Evolutionary conservation across 2,888 invertebrate species (phyloP), one percentile per base, ranked within the genome.

Genomic region (Xylocampa areola): DNA sequence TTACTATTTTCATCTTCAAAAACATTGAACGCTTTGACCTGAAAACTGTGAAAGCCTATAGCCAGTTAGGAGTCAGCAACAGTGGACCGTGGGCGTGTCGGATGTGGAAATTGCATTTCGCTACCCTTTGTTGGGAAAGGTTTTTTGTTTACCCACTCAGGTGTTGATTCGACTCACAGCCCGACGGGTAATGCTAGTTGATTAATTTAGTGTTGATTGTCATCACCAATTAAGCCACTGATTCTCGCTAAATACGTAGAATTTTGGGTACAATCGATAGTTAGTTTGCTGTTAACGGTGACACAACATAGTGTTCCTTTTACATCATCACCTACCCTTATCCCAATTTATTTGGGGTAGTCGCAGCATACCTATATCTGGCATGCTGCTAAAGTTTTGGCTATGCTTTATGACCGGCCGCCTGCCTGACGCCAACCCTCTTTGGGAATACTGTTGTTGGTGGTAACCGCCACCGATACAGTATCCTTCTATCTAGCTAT

Each of bases 71-170:
- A 73, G 73, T 68, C 74, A 41, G 47, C 37, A 52, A 58, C 66
- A 60, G 40, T 54, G 37, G 53, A 19, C 67, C 45, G 67, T 69
- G 74, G 80, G 83, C 70, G 82, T 77, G 81, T 60, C 77, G 73
- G 54, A 74, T 71, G 77, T 77, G 68, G 54, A 81, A 84, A 85
- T 84, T 85, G 84, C 82, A 76, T 76, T 77, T 76, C 73, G 72
- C 62, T 65, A 74, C 73, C 79, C 83, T 84, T 85, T 85, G 83
- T 82, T 62, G 63, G n/a, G 63, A 52, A 53, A 7, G 65, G 60
- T 70, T 73, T 77, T 81, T 84, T 83, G 77, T 77, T 79, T 79
- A 74, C 73, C 53, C 68, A 57, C 65, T 65, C 77, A 76, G 79
- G 75, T 80, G 82, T 80, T 76, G 79, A 74, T 79, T 73, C 66